Evolutionary conservation across 2,797 vertebrate genomes (phyloP).

Genomic region (Chromobotia macracanthus): DNA sequence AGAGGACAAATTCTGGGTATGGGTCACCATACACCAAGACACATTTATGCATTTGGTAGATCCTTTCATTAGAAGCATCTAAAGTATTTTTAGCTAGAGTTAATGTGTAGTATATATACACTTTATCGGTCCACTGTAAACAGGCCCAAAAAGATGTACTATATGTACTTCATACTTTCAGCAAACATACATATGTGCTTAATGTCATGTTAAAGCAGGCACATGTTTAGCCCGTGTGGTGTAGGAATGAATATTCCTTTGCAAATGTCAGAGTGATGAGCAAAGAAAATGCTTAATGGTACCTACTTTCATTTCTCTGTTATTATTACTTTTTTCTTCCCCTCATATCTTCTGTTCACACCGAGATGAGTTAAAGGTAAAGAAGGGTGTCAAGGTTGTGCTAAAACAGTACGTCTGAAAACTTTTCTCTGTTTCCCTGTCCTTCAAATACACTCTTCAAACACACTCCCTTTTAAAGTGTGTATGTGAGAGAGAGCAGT

Average conservation of each 20-base stretch:
- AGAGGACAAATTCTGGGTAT: too few species aligned
- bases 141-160: not conserved
- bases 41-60: too few species aligned
- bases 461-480: not conserved
- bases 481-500: not conserved
- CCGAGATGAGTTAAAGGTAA: slow-evolving; percentile 28
- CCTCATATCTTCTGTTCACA: slow-evolving; percentile 22
- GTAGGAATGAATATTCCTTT: slow-evolving; percentile 22
- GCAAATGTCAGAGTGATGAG: slow-evolving; percentile 6
- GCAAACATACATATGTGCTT: not conserved
- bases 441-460: not conserved
- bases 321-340: not conserved
- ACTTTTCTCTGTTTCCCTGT: slow-evolving; percentile 24
- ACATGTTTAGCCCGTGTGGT: slow-evolving; percentile 3
- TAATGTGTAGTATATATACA: too few species aligned
- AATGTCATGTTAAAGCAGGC: slow-evolving; percentile 3
- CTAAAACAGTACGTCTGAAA: slow-evolving; percentile 37
- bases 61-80: too few species aligned
- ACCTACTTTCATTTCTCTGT: slow-evolving; percentile 19
- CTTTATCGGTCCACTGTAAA: not conserved
- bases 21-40: too few species aligned
- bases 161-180: too few species aligned
- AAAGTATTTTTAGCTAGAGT: too few species aligned
- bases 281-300: slow-evolving; percentile 36
- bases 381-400: slow-evolving; percentile 43